Evolutionary conservation across 2,797 vertebrate species (phyloP).

Genomic region (Peromyscus attwateri): DNA sequence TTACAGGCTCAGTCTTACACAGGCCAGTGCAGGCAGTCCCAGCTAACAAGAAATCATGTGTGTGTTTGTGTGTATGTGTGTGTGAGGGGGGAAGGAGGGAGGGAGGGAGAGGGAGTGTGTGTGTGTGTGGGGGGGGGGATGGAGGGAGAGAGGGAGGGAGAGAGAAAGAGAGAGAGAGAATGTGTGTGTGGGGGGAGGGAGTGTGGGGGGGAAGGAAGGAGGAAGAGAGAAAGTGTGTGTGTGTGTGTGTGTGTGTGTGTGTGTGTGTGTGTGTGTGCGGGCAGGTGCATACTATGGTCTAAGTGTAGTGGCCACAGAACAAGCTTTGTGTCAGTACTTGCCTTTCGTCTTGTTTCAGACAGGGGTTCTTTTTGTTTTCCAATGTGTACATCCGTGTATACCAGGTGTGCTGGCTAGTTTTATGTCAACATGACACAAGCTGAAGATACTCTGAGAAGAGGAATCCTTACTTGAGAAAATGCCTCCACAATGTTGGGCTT

Average conservation of each 20-base stretch:
- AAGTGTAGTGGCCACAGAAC: neutral
- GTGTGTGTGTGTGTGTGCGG: neutral
- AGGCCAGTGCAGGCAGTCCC: neutral
- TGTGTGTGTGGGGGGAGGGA: neutral
- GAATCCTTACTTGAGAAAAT: neutral
- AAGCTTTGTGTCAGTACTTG: neutral
- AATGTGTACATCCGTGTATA: neutral
- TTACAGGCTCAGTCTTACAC: neutral
- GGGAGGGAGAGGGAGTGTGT: neutral
- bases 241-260: no score
- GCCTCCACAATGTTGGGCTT: neutral
- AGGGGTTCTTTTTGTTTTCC: neutral
- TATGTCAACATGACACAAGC: neutral
- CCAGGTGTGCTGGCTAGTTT: neutral
- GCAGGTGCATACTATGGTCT: neutral
- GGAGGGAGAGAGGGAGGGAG: neutral
- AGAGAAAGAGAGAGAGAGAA: no score
- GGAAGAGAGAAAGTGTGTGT: no score
- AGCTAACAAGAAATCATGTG: neutral
- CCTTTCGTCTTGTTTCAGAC: neutral
- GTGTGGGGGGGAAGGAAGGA: no score
- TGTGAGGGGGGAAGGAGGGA: neutral
- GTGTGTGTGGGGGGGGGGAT: no score
- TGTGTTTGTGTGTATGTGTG: neutral
- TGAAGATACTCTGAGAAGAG: neutral